Conservation (phyloP, 2,113 vertebrate genomes). For the Mugil cephalus region DNA sequence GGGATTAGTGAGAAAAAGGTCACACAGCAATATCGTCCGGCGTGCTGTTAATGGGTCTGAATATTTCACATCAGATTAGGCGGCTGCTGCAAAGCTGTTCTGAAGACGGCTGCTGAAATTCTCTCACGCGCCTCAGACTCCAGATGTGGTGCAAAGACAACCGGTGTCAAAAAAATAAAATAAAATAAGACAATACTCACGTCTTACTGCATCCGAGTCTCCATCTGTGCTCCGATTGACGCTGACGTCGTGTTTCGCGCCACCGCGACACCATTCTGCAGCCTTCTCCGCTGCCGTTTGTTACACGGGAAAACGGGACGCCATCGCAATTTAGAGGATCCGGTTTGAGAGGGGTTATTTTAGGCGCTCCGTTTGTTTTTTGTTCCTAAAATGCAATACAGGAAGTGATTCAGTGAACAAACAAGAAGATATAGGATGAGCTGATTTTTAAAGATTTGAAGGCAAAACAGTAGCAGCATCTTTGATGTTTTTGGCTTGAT, state of each 20-base stretch:
- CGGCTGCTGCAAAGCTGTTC: conserved; percentile 17
- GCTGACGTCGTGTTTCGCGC: conserved; percentile 10
- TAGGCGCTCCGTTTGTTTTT: background rate
- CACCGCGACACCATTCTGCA: background rate
- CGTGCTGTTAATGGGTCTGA: conserved; percentile 26
- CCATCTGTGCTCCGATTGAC: conserved; percentile 8
- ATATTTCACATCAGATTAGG: conserved; percentile 56
- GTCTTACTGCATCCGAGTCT: conserved; percentile 25
- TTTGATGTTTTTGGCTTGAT: too few species aligned
- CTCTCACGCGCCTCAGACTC: background rate
- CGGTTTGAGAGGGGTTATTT: background rate
- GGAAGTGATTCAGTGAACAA: background rate
- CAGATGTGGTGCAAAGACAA: background rate
- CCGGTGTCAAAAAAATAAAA: background rate
- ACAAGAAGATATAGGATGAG: background rate
- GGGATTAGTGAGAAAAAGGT: background rate
- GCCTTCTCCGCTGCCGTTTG: background rate
- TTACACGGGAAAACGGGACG: conserved; percentile 6
- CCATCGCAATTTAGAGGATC: background rate
- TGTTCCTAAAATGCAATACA: background rate
- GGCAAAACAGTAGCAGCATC: background rate
- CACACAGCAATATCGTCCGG: conserved; percentile 7
- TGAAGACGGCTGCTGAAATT: background rate
- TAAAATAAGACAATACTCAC: background rate
- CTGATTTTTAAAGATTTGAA: background rate